Conservation (phyloP, 2,113 vertebrate genomes). For the Himantopus leucocephalus region DNA sequence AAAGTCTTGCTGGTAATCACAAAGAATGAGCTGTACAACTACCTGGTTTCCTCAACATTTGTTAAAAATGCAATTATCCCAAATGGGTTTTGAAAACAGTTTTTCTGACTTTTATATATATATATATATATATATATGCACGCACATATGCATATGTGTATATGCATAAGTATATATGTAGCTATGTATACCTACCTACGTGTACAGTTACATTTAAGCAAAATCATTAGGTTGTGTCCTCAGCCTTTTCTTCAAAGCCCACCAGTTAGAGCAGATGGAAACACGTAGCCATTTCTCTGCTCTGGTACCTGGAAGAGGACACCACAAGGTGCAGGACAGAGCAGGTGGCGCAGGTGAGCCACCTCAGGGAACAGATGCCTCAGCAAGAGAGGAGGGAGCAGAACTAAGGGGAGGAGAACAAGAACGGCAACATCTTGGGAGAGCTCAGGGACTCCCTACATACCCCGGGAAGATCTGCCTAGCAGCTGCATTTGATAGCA, state of each 20-base stretch:
- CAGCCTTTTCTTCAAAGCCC: background rate
- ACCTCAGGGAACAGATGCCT: background rate
- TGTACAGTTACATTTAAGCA: background rate
- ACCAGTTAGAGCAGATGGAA: background rate
- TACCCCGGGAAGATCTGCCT: background rate
- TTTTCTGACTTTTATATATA: background rate
- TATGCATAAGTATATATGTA: rapidly evolving
- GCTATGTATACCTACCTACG: background rate
- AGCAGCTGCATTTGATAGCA: background rate
- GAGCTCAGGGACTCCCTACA: background rate
- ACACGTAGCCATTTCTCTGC: background rate
- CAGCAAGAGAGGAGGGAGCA: background rate
- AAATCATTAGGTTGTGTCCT: background rate
- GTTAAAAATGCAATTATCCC: background rate
- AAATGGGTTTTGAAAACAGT: background rate
- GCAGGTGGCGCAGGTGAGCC: background rate
- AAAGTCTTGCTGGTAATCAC: background rate
- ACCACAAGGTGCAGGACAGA: background rate
- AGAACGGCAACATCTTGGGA: background rate
- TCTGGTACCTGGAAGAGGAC: background rate
- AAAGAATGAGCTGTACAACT: background rate
- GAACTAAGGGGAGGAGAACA: background rate
- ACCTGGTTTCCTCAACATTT: background rate
- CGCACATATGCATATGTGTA: no score
- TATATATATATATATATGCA: no score